phyloP scores from a whole-genome alignment of 2,888 invertebrate genomes.

The Heliconius cydno region DNA sequence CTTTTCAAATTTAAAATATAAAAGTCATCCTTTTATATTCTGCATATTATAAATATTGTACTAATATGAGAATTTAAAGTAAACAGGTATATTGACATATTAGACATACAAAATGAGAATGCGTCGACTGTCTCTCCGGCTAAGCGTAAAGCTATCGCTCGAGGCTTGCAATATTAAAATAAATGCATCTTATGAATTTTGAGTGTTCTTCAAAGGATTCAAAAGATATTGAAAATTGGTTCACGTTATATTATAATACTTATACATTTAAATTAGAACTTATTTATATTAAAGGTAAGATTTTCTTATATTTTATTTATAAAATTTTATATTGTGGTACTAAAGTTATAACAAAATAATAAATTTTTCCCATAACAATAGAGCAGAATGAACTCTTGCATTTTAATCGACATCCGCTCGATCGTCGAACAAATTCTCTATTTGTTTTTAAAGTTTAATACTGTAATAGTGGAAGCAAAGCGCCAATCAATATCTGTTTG shows the following conservation, averaged over 20 bases:
- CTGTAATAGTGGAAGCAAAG: neutral
- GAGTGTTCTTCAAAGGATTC: conserved; percentile 6
- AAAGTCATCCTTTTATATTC: neutral
- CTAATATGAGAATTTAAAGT: neutral
- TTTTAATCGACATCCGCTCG: conserved; percentile 1
- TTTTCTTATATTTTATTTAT: neutral
- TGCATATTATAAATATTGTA: neutral
- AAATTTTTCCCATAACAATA: neutral
- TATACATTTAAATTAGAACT: neutral
- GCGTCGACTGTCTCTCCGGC: conserved; percentile 7
- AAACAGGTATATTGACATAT: conserved; percentile 19
- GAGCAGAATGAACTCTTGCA: neutral
- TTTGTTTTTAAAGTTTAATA: conserved; percentile 3
- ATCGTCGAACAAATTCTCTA: neutral
- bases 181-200: conserved; percentile 28
- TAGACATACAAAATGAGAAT: conserved; percentile 4
- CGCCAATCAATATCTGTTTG: neutral
- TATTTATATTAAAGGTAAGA: neutral
- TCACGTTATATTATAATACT: neutral
- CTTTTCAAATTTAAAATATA: neutral
- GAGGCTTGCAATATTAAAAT: conserved; percentile 24
- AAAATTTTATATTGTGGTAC: neutral
- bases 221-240: conserved; percentile 25
- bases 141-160: conserved; percentile 6
- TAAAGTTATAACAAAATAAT: neutral